Evolutionary conservation across 2,797 vertebrate genomes (phyloP), one percentile per base, ranked within the genome.

Genomic region (Neosilurus hyrtlii): DNA sequence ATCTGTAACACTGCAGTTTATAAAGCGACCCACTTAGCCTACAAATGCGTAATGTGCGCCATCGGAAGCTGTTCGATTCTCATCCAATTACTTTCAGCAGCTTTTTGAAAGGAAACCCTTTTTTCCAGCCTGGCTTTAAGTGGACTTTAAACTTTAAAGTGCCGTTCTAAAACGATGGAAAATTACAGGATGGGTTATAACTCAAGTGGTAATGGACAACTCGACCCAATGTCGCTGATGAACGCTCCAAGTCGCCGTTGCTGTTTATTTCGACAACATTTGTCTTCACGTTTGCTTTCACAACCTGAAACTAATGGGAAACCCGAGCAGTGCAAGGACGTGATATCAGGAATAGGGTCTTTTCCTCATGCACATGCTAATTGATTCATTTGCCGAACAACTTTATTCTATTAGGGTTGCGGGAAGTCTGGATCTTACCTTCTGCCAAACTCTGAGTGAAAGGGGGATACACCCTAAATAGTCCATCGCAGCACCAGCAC

Each of bases 1-100:
- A 74, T 74, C 35, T 74, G 54, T 57, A 57, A 74, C 26, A 22
- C 16, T 74, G 52, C 30, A 75, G 73, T 59, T 75, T 75, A 75
- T 37, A 75, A 10, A 57, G 30, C 1, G 18, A 75, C 73, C 54
- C 73, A 75, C 26, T 75, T 59, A 75, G 26, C 54, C 73, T 75
- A 59, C 72, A 35, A 59, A 59, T 59, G 73, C 1, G 1, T 37
- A 22, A 75, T 37, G 54, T 37, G 35, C 18, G 11, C 8, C 24
- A 16, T 73, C 11, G 2, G 51, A 73, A 73, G 71, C 73, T 35
- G 54, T 75, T 75, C 2, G 10, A 59, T 59, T 75, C 18, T 74
- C 18, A 37, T 75, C 59, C 52, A 35, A 22, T 74, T 74, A 74
- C 26, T 35, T 72, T 52, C 14, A 52, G 49, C 71, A 73, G 51